A percentile compares a stretch with the other conserved stretches of the same genome.
Evolutionary conservation across 2,888 invertebrate species (phyloP).

Genomic region (Dryomyza anilis): DNA sequence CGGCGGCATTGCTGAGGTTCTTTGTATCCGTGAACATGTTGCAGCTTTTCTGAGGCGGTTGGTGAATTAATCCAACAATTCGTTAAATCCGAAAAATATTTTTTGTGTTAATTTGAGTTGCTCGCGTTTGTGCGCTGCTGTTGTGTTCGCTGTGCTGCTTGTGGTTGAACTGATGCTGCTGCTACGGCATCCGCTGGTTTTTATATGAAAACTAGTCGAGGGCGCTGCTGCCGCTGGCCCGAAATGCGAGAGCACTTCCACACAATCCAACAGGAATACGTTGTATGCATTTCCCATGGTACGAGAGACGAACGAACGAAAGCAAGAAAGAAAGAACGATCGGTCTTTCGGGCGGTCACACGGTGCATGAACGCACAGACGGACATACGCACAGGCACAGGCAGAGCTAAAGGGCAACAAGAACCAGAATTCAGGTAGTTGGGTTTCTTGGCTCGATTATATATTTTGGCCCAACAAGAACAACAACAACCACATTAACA

Average conservation of each 20-base stretch:
- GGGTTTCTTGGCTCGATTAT: slow-evolving; percentile 1
- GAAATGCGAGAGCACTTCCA: slow-evolving; percentile 49
- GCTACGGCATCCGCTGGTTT: slow-evolving; percentile 53
- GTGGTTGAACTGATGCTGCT: slow-evolving; percentile 59
- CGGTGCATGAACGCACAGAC: slow-evolving; percentile 12
- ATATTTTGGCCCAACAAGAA: slow-evolving; percentile 17
- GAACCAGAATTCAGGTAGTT: slow-evolving; percentile 38
- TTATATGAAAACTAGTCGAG: slow-evolving; percentile 48
- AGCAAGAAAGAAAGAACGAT: too few relatives aligned
- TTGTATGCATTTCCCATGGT: slow-evolving; percentile 57
- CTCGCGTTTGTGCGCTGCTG: background rate
- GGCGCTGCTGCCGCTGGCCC: too few relatives aligned
- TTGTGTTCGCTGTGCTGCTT: slow-evolving; percentile 54
- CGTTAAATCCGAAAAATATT: background rate
- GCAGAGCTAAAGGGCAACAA: slow-evolving; percentile 19
- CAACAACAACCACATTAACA: too few relatives aligned
- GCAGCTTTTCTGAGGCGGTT: background rate
- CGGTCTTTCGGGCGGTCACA: background rate
- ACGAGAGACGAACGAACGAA: too few relatives aligned
- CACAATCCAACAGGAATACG: slow-evolving; percentile 59
- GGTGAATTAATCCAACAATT: background rate
- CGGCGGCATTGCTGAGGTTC: slow-evolving; percentile 43
- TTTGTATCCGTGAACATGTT: slow-evolving; percentile 57
- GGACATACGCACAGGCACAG: background rate
- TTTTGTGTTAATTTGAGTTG: background rate